Base-by-base conservation (phyloP, 2,888 invertebrate species). In the Yponomeuta malinellus region DNA sequence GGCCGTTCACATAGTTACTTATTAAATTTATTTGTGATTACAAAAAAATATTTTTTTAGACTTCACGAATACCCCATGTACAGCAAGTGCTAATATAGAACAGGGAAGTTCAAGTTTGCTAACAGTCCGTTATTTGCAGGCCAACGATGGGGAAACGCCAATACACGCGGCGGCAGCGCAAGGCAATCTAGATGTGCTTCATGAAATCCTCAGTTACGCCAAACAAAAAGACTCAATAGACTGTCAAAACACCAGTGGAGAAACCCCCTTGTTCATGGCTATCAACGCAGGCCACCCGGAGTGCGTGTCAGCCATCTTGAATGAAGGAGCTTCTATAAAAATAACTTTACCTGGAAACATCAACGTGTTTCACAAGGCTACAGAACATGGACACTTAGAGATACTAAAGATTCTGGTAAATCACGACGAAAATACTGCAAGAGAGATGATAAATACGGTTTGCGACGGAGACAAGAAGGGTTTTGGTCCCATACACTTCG, bases 331-430 rank as follows among this genome's bases (percentile, higher is more conserved):
- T 4, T 87, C 89, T 1, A 76, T 93, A 2, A 87, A 87, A 75
- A 81, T 88, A 23, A 85, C 81, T 69, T 76, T 93, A 66, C 86
- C 88, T 23, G 90, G 90, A 29, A 85, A 92, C 37, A 82, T 90
- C 0, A 95, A 93, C 64, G 91, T 94, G 68, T 83, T 95, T n/a
- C 94, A 95, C 74, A 82, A 93, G 72, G 94, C 95, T 59, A 93
- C 94, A 64, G 93, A 93, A 75, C 79, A 88, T 74, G 94, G 94
- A 0, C 88, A 93, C 72, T 75, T 87, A 29, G 90, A 92, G 71
- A 93, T 94, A 76, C 87, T 95, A 10, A 89, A 89, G 78, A 81
- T 87, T 37, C 82, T 95, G 66, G 77, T 95, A 48, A 86, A 88
- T 77, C 78, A 88, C 78, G 79, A 93, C 78, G 80, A 90, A 81